Conservation (phyloP, 2,113 vertebrate species). For the Gnathonemus echidnorhynchus region DNA sequence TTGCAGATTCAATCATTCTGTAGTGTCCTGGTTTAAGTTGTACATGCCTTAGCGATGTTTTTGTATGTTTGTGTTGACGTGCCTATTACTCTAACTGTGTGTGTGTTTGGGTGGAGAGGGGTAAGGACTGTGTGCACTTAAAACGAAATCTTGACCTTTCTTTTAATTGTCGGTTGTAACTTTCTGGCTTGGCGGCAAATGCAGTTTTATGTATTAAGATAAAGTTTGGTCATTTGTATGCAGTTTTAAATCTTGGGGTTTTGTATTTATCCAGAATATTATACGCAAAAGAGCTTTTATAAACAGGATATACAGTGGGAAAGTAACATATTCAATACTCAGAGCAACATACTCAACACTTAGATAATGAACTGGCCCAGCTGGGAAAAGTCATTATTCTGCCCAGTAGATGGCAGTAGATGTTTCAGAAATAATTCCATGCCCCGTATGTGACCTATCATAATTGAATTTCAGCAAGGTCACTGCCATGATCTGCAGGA, state of each 20-base stretch:
- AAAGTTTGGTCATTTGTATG: background rate
- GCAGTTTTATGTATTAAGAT: background rate
- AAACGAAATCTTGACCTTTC: background rate
- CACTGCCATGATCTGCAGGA: background rate
- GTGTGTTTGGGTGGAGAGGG: background rate
- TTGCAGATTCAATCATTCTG: background rate
- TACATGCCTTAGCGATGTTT: background rate
- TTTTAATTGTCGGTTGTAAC: background rate
- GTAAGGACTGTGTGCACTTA: background rate
- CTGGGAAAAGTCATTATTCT: background rate
- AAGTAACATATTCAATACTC: background rate
- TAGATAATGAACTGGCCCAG: background rate
- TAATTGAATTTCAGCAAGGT: conserved; percentile 11
- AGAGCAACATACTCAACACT: background rate
- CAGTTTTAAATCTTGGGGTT: background rate
- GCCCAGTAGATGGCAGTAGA: conserved; percentile 30
- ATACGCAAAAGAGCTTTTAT: background rate
- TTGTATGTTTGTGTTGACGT: background rate
- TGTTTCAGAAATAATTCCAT: background rate
- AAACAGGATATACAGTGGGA: background rate
- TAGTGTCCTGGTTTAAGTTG: background rate
- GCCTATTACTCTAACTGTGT: background rate
- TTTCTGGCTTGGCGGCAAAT: background rate
- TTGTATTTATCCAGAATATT: background rate
- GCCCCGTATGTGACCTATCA: background rate